A percentile compares a stretch with the other conserved stretches of the same genome.
These are phyloP conservation scores for Norana najaformis DNA, from an alignment of 2,888 invertebrate species.

Conservation along the genomic window DNA sequence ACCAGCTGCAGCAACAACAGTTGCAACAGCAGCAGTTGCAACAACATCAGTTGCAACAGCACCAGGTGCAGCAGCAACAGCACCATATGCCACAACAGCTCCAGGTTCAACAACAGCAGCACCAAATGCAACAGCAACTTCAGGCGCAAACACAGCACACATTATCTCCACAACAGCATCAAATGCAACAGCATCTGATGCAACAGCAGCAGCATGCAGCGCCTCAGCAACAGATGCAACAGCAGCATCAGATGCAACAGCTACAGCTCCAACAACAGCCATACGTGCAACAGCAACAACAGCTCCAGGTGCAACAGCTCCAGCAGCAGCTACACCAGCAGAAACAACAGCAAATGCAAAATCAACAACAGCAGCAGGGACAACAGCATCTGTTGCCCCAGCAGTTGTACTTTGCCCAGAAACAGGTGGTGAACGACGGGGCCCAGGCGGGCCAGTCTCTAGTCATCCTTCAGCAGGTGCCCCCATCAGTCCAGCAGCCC, in stretches of 20 bases:
- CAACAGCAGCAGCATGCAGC: constrained; percentile 28
- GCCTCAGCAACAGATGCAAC: constrained; percentile 23
- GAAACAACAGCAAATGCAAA: not conserved
- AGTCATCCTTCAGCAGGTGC: constrained; percentile 31
- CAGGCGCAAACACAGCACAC: constrained; percentile 24
- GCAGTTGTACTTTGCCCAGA: constrained; percentile 20
- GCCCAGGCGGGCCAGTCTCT: constrained; percentile 23
- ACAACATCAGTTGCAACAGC: constrained; percentile 45
- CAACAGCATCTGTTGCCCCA: constrained; percentile 33
- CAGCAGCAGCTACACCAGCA: constrained; percentile 25
- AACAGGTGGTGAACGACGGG: not conserved
- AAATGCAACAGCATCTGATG: constrained; percentile 22
- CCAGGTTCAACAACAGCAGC: constrained; percentile 31
- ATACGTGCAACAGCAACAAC: constrained; percentile 24
- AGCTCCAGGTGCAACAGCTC: constrained; percentile 25
- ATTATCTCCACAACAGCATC: constrained; percentile 18
- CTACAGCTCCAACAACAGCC: constrained; percentile 29
- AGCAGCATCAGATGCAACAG: constrained; percentile 26
- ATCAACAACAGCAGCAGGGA: constrained; percentile 7
- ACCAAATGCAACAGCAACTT: constrained; percentile 28
- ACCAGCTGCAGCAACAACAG: constrained; percentile 55
- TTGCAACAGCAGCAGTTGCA: constrained; percentile 48
- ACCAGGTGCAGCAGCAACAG: constrained; percentile 36
- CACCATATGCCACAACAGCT: constrained; percentile 38
- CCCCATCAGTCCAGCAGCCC: not conserved